Conservation (phyloP, 2,888 invertebrate genomes). For the Melieria crassipennis region DNA sequence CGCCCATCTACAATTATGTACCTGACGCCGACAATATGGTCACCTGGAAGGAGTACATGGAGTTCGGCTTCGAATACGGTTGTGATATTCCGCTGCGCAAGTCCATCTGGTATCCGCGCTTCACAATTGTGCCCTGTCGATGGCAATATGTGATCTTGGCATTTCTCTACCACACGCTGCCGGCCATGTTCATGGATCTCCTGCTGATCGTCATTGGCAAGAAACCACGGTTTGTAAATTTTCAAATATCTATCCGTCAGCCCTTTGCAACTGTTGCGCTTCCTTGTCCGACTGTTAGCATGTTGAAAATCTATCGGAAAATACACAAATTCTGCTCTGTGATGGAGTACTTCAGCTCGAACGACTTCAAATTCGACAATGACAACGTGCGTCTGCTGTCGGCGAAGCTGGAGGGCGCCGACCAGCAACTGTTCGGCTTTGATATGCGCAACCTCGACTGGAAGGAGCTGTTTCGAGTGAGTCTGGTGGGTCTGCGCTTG, state of each 20-base stretch:
- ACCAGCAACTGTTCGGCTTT: slow-evolving; percentile 75
- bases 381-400: slow-evolving; percentile 69
- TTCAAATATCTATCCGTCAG: background rate
- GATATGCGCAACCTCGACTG: slow-evolving; percentile 79
- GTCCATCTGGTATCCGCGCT: slow-evolving; percentile 76
- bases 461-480: slow-evolving; percentile 67
- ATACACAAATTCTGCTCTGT: slow-evolving; percentile 84
- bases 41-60: slow-evolving; percentile 80
- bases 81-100: slow-evolving; percentile 71
- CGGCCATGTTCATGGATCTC: slow-evolving; percentile 73
- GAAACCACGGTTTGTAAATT: slow-evolving; percentile 62
- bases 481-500: slow-evolving; percentile 78
- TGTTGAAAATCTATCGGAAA: slow-evolving; percentile 83
- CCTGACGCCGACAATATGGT: slow-evolving; percentile 84
- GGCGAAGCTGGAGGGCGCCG: slow-evolving; percentile 63
- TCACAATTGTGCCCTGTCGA: slow-evolving; percentile 68
- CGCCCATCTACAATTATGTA: slow-evolving; percentile 80
- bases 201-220: slow-evolving; percentile 59
- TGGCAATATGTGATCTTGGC: slow-evolving; percentile 67
- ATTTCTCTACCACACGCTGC: slow-evolving; percentile 73
- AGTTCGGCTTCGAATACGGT: slow-evolving; percentile 66
- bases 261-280: no score
- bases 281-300: slow-evolving; percentile 66
- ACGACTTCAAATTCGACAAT: slow-evolving; percentile 79
- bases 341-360: slow-evolving; percentile 79